A percentile compares a stretch with the other conserved stretches of the same genome.
Evolutionary conservation across 2,797 vertebrate species (phyloP).

Genomic region (Limnodromus scolopaceus): DNA sequence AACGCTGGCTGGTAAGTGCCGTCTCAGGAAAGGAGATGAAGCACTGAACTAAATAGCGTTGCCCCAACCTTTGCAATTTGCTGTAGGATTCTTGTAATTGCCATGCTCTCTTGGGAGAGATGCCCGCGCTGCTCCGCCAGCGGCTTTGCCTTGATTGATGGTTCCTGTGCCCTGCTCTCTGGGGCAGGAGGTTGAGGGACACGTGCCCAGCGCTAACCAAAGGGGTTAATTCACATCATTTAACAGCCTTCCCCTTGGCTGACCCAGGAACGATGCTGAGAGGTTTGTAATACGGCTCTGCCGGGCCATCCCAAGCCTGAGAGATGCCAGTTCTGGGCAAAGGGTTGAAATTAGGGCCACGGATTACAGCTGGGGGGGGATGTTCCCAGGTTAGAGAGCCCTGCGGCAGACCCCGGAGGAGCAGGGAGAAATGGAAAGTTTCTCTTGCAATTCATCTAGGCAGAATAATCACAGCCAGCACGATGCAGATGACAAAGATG

Average conservation of each 20-base stretch:
- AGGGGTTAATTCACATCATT: neutral
- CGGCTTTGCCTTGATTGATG: neutral
- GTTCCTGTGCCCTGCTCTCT: neutral
- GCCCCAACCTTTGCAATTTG: neutral
- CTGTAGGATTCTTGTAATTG: neutral
- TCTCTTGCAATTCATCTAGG: neutral
- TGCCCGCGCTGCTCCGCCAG: accelerated
- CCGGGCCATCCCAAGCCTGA: neutral
- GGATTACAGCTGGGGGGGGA: too few species aligned
- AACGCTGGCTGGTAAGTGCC: neutral
- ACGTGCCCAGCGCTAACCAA: neutral
- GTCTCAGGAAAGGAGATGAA: neutral
- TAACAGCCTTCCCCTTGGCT: neutral
- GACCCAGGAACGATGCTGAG: neutral
- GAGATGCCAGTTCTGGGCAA: neutral
- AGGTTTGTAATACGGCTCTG: neutral
- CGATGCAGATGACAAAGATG: neutral
- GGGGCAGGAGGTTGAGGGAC: neutral
- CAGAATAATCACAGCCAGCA: neutral
- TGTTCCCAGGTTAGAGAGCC: neutral
- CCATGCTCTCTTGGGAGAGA: accelerated
- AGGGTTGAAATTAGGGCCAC: neutral
- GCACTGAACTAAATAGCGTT: neutral
- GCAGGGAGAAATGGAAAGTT: neutral
- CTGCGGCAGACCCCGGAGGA: neutral